These are phyloP conservation scores for Antennarius striatus DNA, from an alignment of 2,113 vertebrate species.

Conservation along the genomic window DNA sequence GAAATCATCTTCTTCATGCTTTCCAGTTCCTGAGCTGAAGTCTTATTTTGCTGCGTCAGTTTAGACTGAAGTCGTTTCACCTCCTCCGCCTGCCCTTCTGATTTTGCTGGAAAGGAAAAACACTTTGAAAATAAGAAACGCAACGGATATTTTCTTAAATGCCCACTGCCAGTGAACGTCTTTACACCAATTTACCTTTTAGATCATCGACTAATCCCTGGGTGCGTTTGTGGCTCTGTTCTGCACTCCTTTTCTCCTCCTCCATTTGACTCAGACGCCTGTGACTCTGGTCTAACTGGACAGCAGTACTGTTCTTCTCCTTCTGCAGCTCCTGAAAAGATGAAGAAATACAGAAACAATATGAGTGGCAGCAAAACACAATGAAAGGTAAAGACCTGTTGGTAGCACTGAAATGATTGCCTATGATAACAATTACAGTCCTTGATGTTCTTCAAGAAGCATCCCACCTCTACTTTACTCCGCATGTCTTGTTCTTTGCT, in stretches of 20 bases:
- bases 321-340: constrained; percentile 81
- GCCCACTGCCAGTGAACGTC: neutral
- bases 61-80: constrained; percentile 83
- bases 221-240: constrained; percentile 80
- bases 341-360: neutral
- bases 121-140: neutral
- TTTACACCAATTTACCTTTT: constrained; percentile 74
- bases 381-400: neutral
- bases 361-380: constrained; percentile 1
- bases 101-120: constrained; percentile 78
- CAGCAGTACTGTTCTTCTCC: constrained; percentile 76
- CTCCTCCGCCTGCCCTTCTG: constrained; percentile 74
- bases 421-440: neutral
- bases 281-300: constrained; percentile 81
- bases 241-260: constrained; percentile 80
- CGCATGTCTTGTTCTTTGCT: constrained; percentile 80
- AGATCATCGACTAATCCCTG: constrained; percentile 83
- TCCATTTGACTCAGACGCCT: constrained; percentile 79
- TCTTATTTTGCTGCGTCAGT: constrained; percentile 78
- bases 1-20: constrained; percentile 78
- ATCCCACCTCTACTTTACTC: constrained; percentile 82
- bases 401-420: too few species aligned
- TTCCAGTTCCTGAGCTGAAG: constrained; percentile 70
- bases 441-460: neutral
- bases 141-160: neutral